These are phyloP conservation scores for Ophion costatus DNA, from an alignment of 2,888 invertebrate genomes.

Conservation along the genomic window DNA sequence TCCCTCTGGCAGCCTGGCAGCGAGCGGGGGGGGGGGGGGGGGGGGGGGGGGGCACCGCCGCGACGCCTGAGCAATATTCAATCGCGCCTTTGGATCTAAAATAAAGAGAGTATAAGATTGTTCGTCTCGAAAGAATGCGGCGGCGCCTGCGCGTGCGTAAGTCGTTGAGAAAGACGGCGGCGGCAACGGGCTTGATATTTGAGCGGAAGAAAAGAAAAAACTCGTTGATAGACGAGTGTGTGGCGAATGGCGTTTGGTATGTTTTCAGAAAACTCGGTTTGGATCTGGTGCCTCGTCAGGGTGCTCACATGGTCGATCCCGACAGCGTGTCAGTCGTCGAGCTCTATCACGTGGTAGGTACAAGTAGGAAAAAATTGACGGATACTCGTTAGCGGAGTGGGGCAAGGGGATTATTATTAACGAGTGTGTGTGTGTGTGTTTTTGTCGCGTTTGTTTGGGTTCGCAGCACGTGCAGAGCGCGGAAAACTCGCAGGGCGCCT, in stretches of 20 bases:
- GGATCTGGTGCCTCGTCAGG: slow-evolving; percentile 95
- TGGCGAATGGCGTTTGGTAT: slow-evolving; percentile 1
- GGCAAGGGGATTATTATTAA: not conserved
- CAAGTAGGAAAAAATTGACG: not conserved
- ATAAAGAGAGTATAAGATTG: not conserved
- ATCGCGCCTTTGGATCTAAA: not conserved
- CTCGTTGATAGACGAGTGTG: not conserved
- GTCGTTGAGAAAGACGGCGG: not conserved
- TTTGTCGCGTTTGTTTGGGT: not conserved
- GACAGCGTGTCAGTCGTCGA: slow-evolving; percentile 95
- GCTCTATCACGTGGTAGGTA: slow-evolving; percentile 92
- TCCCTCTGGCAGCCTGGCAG: not conserved
- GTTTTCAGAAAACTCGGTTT: slow-evolving; percentile 93
- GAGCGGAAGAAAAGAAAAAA: not conserved
- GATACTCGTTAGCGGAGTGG: not conserved
- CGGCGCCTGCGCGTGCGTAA: not conserved
- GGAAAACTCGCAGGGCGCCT: slow-evolving; percentile 84
- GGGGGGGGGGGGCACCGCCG: not conserved
- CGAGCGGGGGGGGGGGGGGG: no score
- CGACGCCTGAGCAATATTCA: not conserved
- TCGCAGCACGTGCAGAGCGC: slow-evolving; percentile 85
- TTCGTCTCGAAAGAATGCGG: not conserved
- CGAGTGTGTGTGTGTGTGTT: not conserved
- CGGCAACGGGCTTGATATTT: no score
- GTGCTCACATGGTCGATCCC: slow-evolving; percentile 95